A percentile compares a stretch with the other conserved stretches of the same genome.
Conservation (phyloP, 2,888 invertebrate species). For the Tridacna crocea region DNA sequence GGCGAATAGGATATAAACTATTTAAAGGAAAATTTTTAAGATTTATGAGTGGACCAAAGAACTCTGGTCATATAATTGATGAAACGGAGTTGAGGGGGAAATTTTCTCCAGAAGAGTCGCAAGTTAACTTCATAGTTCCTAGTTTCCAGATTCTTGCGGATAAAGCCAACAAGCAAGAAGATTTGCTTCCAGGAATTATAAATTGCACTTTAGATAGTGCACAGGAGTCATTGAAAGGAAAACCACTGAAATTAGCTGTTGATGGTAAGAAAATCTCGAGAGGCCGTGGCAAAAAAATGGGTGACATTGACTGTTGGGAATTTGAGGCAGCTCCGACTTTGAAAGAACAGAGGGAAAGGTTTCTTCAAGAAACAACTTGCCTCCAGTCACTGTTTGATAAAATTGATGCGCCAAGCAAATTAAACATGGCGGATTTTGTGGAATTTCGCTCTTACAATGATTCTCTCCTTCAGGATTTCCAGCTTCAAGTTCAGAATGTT, state of each 20-base stretch:
- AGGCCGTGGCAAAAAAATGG: neutral
- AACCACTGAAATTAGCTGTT: neutral
- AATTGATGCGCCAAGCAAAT: neutral
- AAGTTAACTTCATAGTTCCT: slow-evolving; percentile 38
- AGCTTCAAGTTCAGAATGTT: too few species aligned
- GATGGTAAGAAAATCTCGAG: neutral
- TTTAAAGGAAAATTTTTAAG: slow-evolving; percentile 44
- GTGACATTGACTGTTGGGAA: slow-evolving; percentile 4
- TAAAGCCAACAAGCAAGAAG: neutral
- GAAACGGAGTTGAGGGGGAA: neutral
- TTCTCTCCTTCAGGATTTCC: too few species aligned
- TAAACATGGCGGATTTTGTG: neutral
- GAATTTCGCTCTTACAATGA: too few species aligned
- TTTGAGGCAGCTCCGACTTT: neutral
- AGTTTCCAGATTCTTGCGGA: neutral
- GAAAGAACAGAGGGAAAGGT: neutral
- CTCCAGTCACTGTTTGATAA: too few species aligned
- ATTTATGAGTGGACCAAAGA: slow-evolving; percentile 40
- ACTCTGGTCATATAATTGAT: slow-evolving; percentile 22
- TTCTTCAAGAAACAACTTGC: neutral
- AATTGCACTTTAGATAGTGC: neutral
- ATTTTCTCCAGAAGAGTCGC: slow-evolving; percentile 18
- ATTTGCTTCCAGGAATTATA: neutral
- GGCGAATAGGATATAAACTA: slow-evolving; percentile 33
- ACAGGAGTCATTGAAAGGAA: neutral